Base-by-base conservation (phyloP, 2,888 invertebrate genomes). In the Epicampocera succincta region DNA sequence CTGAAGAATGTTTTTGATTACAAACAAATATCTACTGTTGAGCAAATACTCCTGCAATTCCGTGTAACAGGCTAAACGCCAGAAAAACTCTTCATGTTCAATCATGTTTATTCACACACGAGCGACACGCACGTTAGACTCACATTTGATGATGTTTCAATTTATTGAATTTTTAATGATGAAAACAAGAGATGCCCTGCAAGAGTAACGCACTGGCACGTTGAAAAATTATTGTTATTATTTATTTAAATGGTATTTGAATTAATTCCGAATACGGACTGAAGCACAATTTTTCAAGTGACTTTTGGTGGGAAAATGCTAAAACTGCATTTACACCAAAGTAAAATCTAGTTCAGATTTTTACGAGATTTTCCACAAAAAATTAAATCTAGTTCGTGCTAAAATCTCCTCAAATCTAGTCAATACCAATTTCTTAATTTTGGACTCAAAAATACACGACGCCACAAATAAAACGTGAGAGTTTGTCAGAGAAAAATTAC, bases 1-100 rank as follows among this genome's bases (percentile, higher is more conserved):
- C 80, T 76, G 80, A 84, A 83, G 76, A 74, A 83, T 85, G 83
- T 68, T 75, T 65, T 81, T 75, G 83, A 81, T 74, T 78, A 66
- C 81, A 74, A 66, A 73, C 78, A 72, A 78, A 78, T 72, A 6
- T 33, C 33, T 33, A 60, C 50, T 44, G 54, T 69, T 61, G 76
- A 54, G 40, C 69, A 69, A 74, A 52, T 38, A 54, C 68, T 38
- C 21, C 21, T 61, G 69, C 54, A 54, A 52, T 44, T 33, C n/a
- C 19, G 29, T 40, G 3, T 1, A 40, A 48, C 17, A 21, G 3
- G 6, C 2, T 2, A 44, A 6, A 54, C 3, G n/a, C 29, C 42
- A 40, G 25, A 42, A 68, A 33, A 63, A 42, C 12, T 71, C 19
- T 63, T 13, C 46, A 19, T 72, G 52, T 66, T 73, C 44, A 61